Evolutionary conservation across 2,888 invertebrate species (phyloP).

Genomic region (Himalopsyche anomala): DNA sequence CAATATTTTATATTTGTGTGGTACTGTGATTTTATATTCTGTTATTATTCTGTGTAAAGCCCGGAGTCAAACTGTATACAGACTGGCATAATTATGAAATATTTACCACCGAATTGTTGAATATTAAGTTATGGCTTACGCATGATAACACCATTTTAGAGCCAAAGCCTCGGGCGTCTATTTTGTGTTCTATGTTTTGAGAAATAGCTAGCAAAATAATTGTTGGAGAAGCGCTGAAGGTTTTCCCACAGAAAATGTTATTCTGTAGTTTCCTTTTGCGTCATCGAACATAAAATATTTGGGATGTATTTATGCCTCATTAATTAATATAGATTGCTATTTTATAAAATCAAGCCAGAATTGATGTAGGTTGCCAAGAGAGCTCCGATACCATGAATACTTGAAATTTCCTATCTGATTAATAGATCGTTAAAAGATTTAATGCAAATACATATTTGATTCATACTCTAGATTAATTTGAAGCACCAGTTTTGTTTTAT

Average conservation of each 20-base stretch:
- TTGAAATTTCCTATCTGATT: no score
- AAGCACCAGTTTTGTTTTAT: no score
- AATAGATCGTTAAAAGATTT: no score
- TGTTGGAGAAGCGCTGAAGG: not conserved
- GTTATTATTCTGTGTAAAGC: no score
- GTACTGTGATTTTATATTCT: no score
- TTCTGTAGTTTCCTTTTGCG: not conserved
- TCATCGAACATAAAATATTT: constrained; percentile 1
- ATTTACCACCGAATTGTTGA: not conserved
- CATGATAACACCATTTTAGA: not conserved
- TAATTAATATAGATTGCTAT: not conserved
- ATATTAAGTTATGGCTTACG: not conserved
- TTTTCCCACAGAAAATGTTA: not conserved
- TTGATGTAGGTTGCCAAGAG: not conserved
- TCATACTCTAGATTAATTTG: no score
- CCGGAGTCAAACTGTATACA: not conserved
- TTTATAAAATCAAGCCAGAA: not conserved
- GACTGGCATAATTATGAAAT: not conserved
- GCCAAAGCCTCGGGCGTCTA: not conserved
- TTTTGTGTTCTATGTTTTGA: constrained; percentile 5
- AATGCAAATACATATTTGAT: no score
- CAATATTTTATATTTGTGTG: no score
- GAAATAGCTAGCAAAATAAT: not conserved
- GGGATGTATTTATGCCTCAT: not conserved
- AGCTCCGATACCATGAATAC: not conserved